Percentiles rank a stretch among this genome's conserved stretches.
phyloP scores from a whole-genome alignment of 2,797 vertebrate species.

The Luscinia megarhynchos region DNA sequence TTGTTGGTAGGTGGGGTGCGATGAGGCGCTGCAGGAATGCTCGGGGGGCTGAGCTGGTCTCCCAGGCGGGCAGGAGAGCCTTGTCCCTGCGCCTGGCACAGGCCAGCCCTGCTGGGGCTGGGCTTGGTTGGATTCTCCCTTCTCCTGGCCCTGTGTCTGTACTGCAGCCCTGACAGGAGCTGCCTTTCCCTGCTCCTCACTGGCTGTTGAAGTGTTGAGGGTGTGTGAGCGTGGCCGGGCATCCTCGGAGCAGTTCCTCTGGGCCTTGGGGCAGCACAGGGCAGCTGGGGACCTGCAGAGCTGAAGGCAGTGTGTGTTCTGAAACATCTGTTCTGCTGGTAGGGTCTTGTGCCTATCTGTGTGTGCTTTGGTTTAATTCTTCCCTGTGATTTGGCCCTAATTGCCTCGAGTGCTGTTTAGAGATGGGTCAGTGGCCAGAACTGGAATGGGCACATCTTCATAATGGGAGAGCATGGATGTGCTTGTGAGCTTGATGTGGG shows the following conservation, averaged over 20 bases:
- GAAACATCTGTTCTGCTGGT: accelerated
- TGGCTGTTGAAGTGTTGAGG: too few relatives aligned
- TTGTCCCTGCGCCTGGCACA: too few relatives aligned
- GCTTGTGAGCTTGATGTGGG: background rate
- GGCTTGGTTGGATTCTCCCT: background rate
- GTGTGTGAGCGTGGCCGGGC: accelerated
- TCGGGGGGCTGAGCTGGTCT: background rate
- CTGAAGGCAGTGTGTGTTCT: background rate
- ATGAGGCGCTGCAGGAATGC: background rate
- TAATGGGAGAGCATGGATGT: accelerated
- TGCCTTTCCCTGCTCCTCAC: accelerated
- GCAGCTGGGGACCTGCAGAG: background rate
- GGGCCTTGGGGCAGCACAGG: background rate
- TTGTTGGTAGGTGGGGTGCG: accelerated
- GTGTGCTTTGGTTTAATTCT: background rate
- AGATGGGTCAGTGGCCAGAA: background rate
- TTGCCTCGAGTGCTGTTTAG: background rate
- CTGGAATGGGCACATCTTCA: accelerated
- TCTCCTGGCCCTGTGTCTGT: background rate
- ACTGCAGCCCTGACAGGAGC: accelerated
- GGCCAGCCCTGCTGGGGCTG: background rate
- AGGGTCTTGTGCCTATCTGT: accelerated
- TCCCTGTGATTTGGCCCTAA: too few relatives aligned
- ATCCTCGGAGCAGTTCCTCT: accelerated
- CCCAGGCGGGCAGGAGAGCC: background rate